phyloP scores from a whole-genome alignment of 2,888 invertebrate genomes.

The Polymixis lichenea region DNA sequence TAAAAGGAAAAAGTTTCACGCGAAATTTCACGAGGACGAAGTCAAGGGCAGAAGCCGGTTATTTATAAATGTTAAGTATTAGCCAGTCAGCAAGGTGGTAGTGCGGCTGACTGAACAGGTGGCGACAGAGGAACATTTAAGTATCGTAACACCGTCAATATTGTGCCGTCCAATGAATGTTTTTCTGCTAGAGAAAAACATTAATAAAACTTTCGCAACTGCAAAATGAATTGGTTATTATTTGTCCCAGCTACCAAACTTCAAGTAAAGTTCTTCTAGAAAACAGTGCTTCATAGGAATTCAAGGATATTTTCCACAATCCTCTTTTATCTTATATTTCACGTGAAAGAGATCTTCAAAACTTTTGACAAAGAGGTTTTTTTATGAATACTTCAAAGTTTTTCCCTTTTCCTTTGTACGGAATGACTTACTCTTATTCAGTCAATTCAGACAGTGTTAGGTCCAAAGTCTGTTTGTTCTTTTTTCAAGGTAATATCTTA shows the following conservation, averaged over 20 bases:
- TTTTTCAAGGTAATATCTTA: not conserved
- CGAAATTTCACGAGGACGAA: too few relatives aligned
- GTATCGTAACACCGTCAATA: not conserved
- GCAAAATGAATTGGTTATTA: conserved; percentile 9
- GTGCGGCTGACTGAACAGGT: not conserved
- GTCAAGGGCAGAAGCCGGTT: too few relatives aligned
- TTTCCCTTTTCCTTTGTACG: conserved; percentile 26
- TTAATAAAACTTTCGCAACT: not conserved
- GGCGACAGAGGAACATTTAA: not conserved
- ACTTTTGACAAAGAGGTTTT: conserved; percentile 49
- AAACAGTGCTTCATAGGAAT: conserved; percentile 29
- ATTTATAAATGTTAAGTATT: not conserved
- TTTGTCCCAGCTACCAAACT: conserved; percentile 23
- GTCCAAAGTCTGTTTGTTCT: not conserved
- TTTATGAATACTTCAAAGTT: conserved; percentile 30
- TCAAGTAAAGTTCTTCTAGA: not conserved
- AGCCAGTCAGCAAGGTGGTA: too few relatives aligned
- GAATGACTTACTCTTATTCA: conserved; percentile 13
- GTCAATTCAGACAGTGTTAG: conserved; percentile 19
- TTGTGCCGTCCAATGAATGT: not conserved
- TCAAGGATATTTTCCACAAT: conserved; percentile 26
- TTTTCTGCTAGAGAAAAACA: conserved; percentile 40
- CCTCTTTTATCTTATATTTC: conserved; percentile 21
- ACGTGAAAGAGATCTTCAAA: conserved; percentile 32
- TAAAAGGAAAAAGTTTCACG: too few relatives aligned